phyloP scores from a whole-genome alignment of 2,888 invertebrate species.

The Noctua pronuba region DNA sequence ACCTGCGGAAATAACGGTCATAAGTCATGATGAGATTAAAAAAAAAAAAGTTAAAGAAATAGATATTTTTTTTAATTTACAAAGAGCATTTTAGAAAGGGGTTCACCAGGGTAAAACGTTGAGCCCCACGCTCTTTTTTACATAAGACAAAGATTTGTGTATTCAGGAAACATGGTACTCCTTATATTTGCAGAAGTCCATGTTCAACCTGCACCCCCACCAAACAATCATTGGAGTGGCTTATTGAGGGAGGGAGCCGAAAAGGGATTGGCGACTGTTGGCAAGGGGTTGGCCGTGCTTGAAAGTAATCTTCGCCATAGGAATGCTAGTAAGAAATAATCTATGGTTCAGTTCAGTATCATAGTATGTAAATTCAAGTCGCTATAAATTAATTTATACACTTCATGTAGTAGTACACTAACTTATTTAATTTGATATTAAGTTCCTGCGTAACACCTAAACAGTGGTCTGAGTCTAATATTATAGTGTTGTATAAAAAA shows the following conservation, averaged over 20 bases:
- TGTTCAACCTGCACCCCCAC: slow-evolving; percentile 37
- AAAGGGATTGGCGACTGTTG: slow-evolving; percentile 47
- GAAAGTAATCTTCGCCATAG: slow-evolving; percentile 50
- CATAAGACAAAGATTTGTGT: not conserved
- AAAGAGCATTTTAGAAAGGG: not conserved
- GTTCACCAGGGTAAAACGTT: slow-evolving; percentile 3
- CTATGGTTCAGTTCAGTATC: slow-evolving; percentile 7
- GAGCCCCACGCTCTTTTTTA: not conserved
- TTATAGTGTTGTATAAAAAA: too few relatives aligned
- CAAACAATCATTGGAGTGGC: slow-evolving; percentile 37
- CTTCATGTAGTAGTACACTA: not conserved
- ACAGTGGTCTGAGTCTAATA: too few relatives aligned
- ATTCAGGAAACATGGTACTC: slow-evolving; percentile 27
- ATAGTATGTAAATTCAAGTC: slow-evolving; percentile 9
- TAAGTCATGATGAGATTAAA: not conserved
- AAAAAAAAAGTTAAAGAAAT: not conserved
- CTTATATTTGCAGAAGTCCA: slow-evolving; percentile 57
- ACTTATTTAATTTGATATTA: too few relatives aligned
- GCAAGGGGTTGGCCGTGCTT: slow-evolving; percentile 49
- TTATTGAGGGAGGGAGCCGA: slow-evolving; percentile 45
- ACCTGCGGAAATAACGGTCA: not conserved
- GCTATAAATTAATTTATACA: not conserved
- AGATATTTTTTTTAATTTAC: not conserved
- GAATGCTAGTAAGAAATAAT: slow-evolving; percentile 48
- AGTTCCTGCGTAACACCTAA: too few relatives aligned